Evolutionary conservation across 2,113 vertebrate species (phyloP).

Genomic region (Andinoacara biseriatus): DNA sequence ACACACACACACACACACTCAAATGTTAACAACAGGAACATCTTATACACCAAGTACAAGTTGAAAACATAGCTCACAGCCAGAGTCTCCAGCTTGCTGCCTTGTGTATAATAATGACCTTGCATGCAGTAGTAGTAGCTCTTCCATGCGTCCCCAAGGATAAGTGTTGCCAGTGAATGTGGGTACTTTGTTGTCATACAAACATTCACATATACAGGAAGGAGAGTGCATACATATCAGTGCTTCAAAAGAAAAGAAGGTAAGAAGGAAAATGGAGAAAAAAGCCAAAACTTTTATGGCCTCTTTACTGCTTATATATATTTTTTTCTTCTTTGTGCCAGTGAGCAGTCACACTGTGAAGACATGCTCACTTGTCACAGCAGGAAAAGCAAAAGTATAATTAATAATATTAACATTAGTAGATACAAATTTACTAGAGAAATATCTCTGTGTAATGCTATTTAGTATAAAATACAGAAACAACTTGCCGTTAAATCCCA

Average conservation of each 20-base stretch:
- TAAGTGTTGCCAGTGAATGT: background rate
- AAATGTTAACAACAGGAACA: background rate
- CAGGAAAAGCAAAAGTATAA: background rate
- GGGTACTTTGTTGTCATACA: background rate
- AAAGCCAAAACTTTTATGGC: background rate
- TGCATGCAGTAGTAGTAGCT: background rate
- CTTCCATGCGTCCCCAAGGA: constrained; percentile 1
- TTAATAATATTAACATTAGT: constrained; percentile 1
- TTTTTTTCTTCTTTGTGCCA: background rate
- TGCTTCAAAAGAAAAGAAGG: background rate
- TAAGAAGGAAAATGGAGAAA: background rate
- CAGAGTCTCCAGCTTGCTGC: background rate
- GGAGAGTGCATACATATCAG: background rate
- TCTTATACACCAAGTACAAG: constrained; percentile 8
- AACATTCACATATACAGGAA: background rate
- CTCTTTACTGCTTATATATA: background rate
- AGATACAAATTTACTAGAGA: background rate
- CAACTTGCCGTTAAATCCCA: background rate
- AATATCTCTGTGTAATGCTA: background rate
- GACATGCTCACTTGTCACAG: constrained; percentile 2
- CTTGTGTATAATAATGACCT: constrained; percentile 16
- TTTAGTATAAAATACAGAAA: background rate
- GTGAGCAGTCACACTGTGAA: background rate
- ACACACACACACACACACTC: no score
- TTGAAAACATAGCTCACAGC: constrained; percentile 14